A percentile compares a stretch with the other conserved stretches of the same genome.
These are phyloP conservation scores for Endotricha flammealis DNA, from an alignment of 2,888 invertebrate species.

Conservation along the genomic window DNA sequence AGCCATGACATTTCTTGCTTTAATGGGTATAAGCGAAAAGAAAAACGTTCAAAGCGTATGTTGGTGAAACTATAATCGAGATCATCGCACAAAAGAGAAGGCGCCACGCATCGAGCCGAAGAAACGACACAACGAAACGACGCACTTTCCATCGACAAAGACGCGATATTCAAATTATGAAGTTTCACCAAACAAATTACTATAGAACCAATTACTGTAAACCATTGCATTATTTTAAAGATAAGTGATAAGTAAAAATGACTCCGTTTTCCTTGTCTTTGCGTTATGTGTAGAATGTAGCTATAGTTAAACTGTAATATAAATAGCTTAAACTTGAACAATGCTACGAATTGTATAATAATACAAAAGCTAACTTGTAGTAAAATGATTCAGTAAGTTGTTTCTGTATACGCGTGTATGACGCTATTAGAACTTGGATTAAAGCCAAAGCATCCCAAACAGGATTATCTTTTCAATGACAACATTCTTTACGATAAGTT, in stretches of 20 bases:
- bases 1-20: slow-evolving; percentile 29
- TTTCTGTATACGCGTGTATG: slow-evolving; percentile 18
- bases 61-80: slow-evolving; percentile 55
- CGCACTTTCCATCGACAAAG: slow-evolving; percentile 53
- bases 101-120: slow-evolving; percentile 43
- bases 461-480: slow-evolving; percentile 21
- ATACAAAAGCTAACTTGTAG: background rate
- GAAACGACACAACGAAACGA: slow-evolving; percentile 38
- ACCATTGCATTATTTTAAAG: background rate
- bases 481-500: slow-evolving; percentile 24
- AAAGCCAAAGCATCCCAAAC: slow-evolving; percentile 28
- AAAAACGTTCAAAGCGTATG: slow-evolving; percentile 34
- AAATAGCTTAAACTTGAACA: too few relatives aligned
- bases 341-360: too few relatives aligned
- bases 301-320: slow-evolving; percentile 56
- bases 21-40: slow-evolving; percentile 21
- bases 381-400: slow-evolving; percentile 10
- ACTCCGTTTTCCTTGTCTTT: slow-evolving; percentile 69
- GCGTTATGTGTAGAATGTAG: slow-evolving; percentile 40
- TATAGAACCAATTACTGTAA: background rate
- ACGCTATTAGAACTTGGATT: slow-evolving; percentile 32
- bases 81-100: slow-evolving; percentile 54
- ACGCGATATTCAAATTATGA: slow-evolving; percentile 48
- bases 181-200: slow-evolving; percentile 30
- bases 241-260: too few relatives aligned